These are phyloP conservation scores for Maniola hyperantus DNA, from an alignment of 2,888 invertebrate species.

Conservation along the genomic window DNA sequence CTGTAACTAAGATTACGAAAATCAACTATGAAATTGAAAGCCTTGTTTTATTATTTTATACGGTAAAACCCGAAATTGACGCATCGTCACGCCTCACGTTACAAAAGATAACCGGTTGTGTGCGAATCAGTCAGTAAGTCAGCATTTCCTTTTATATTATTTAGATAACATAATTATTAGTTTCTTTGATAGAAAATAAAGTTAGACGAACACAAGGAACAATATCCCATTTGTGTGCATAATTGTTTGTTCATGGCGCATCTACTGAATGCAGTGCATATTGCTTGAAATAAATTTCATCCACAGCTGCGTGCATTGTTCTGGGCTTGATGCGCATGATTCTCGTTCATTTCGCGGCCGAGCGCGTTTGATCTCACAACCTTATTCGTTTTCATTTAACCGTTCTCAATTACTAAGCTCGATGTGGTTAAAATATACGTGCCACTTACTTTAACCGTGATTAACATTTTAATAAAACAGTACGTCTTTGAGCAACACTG, in stretches of 20 bases:
- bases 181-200: not conserved
- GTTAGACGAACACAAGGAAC: conserved; percentile 12
- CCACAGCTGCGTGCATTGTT: conserved; percentile 29
- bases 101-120: too few species aligned
- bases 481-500: not conserved
- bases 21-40: not conserved
- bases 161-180: not conserved
- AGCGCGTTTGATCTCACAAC: conserved; percentile 60
- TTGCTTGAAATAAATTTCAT: conserved; percentile 8
- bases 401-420: conserved; percentile 19
- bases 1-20: not conserved
- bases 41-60: not conserved
- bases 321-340: conserved; percentile 47
- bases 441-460: conserved; percentile 4
- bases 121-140: too few species aligned
- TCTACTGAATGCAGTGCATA: not conserved
- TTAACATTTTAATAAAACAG: not conserved
- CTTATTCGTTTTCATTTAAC: conserved; percentile 54
- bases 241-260: conserved; percentile 24
- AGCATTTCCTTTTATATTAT: too few species aligned
- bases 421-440: conserved; percentile 14
- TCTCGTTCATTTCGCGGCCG: conserved; percentile 65
- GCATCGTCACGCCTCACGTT: not conserved
- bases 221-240: conserved; percentile 18
- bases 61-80: not conserved